Evolutionary conservation across 1,140 invertebrate species (phyloP).

Genomic region (Triops longicaudatus): DNA sequence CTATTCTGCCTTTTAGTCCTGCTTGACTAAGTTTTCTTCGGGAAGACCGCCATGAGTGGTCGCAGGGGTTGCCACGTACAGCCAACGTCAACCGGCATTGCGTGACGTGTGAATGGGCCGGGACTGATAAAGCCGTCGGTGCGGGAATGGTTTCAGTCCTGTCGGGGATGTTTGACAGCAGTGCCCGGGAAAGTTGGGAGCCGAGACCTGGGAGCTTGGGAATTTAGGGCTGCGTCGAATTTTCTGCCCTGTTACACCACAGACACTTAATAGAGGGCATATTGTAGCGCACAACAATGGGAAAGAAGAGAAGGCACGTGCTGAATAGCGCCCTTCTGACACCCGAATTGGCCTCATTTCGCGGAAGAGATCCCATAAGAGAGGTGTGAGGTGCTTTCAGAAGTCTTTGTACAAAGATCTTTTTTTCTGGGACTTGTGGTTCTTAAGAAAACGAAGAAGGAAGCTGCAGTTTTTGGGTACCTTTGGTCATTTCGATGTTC

Average conservation of each 20-base stretch:
- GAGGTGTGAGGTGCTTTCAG: background rate
- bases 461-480: no score
- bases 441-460: no score
- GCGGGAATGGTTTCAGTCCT: background rate
- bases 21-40: background rate
- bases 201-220: background rate
- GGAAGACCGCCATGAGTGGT: background rate
- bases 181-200: no score
- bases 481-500: no score
- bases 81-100: background rate
- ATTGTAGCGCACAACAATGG: background rate
- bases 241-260: constrained; percentile 4
- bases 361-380: background rate
- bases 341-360: background rate
- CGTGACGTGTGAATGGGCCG: background rate
- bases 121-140: constrained; percentile 14
- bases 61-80: background rate
- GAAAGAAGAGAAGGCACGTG: background rate
- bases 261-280: background rate
- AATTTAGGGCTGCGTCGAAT: background rate
- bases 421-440: no score
- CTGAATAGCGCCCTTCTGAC: no score
- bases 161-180: background rate
- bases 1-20: background rate
- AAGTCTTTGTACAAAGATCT: background rate